phyloP scores from a whole-genome alignment of 2,113 vertebrate genomes.

The Chionomys nivalis region DNA sequence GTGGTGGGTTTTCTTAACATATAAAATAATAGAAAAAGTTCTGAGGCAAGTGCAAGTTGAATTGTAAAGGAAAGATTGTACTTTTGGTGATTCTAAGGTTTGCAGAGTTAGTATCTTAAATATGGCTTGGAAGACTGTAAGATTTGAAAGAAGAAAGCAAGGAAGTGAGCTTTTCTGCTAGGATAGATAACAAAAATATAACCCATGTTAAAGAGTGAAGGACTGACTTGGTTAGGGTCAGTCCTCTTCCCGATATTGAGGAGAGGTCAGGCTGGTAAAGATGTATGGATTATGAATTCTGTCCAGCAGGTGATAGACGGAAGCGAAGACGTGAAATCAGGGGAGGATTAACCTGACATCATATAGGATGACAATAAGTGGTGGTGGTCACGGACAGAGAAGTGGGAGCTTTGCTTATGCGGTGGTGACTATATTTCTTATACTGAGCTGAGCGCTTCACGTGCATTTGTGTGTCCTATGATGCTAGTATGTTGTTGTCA shows the following conservation, averaged over 20 bases:
- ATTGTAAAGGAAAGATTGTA: neutral
- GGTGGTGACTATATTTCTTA: neutral
- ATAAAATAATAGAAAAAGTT: neutral
- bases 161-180: neutral
- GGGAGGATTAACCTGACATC: neutral
- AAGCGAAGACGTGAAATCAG: neutral
- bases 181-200: neutral
- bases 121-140: neutral
- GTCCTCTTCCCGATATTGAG: neutral
- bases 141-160: neutral
- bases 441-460: neutral
- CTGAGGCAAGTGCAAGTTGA: neutral
- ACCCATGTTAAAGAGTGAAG: neutral
- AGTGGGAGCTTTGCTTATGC: neutral
- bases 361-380: neutral
- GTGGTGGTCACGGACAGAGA: neutral
- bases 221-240: neutral
- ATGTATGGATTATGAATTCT: neutral
- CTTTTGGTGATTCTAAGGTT: neutral
- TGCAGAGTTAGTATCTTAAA: slow-evolving; percentile 11
- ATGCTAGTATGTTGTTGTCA: neutral
- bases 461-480: neutral
- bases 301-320: neutral
- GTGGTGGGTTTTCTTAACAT: neutral
- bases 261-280: neutral